Percentiles rank a stretch among this genome's conserved stretches.
Conservation (phyloP, 2,797 vertebrate genomes). For the Iguana delicatissima region DNA sequence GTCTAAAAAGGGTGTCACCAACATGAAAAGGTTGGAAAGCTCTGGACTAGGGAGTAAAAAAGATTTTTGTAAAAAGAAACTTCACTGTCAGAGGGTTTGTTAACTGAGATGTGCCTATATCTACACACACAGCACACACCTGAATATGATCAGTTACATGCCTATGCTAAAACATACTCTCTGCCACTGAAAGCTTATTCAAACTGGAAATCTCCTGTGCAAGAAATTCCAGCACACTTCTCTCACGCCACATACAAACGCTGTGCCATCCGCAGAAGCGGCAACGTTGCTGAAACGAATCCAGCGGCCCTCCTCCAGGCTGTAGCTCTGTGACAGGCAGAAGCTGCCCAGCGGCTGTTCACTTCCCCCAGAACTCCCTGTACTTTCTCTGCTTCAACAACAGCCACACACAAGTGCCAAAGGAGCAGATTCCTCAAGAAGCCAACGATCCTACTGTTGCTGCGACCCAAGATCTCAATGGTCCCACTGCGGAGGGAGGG, state of each 20-base stretch:
- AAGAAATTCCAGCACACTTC: not conserved
- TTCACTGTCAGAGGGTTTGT: too few species aligned
- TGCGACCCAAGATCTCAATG: not conserved
- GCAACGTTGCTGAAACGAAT: not conserved
- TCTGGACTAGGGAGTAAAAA: too few species aligned
- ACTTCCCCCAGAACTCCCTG: not conserved
- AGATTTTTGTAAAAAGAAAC: too few species aligned
- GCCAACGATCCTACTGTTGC: not conserved
- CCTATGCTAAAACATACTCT: too few species aligned
- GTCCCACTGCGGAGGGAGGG: not conserved
- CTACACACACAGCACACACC: too few species aligned
- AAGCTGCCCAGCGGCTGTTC: not conserved
- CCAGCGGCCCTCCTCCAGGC: not conserved
- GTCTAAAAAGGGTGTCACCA: too few species aligned
- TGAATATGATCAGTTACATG: too few species aligned
- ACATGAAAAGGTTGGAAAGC: too few species aligned
- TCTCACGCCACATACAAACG: not conserved
- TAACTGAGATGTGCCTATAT: too few species aligned
- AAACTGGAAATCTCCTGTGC: not conserved
- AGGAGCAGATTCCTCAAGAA: not conserved
- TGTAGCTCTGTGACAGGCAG: not conserved
- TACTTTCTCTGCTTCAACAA: not conserved
- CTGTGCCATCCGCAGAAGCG: constrained; percentile 26
- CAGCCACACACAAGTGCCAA: not conserved
- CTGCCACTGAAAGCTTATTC: not conserved